These are phyloP conservation scores for Pangasius krempfi DNA, from an alignment of 2,797 vertebrate genomes.

Conservation along the genomic window DNA sequence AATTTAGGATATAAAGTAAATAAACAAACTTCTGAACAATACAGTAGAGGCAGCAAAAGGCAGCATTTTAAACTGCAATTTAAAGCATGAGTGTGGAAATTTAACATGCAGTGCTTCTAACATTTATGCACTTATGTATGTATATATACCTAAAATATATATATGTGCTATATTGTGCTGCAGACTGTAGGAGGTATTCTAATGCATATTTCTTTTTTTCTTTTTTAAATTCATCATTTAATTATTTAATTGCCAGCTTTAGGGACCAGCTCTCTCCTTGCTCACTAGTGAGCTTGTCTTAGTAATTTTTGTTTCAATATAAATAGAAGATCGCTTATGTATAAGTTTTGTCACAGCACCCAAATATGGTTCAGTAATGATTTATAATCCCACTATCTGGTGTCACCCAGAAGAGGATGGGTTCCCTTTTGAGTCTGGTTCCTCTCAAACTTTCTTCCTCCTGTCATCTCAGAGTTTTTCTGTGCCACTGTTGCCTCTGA, in stretches of 20 bases:
- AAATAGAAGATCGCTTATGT: slow-evolving; percentile 60
- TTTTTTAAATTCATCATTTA: neutral
- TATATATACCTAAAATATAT: neutral
- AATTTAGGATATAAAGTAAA: slow-evolving; percentile 63
- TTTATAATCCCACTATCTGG: neutral
- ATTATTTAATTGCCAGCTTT: neutral
- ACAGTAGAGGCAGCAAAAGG: slow-evolving; percentile 3
- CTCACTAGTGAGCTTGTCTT: neutral
- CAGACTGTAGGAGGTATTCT: neutral
- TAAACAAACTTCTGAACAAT: slow-evolving; percentile 54
- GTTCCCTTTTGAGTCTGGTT: slow-evolving; percentile 8
- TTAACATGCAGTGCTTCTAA: neutral
- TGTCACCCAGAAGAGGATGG: neutral
- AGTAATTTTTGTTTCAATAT: slow-evolving; percentile 5
- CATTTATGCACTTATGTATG: slow-evolving; percentile 29
- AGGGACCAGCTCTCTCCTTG: neutral
- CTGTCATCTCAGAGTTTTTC: neutral
- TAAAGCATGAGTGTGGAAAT: neutral
- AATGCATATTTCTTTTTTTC: neutral
- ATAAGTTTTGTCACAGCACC: slow-evolving; percentile 62
- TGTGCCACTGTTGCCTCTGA: neutral
- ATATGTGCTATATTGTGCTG: neutral
- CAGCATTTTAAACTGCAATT: neutral
- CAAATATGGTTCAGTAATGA: slow-evolving; percentile 56
- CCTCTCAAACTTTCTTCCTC: slow-evolving; percentile 1